Base-by-base conservation (phyloP, 2,113 vertebrate genomes). In the Struthio camelus region DNA sequence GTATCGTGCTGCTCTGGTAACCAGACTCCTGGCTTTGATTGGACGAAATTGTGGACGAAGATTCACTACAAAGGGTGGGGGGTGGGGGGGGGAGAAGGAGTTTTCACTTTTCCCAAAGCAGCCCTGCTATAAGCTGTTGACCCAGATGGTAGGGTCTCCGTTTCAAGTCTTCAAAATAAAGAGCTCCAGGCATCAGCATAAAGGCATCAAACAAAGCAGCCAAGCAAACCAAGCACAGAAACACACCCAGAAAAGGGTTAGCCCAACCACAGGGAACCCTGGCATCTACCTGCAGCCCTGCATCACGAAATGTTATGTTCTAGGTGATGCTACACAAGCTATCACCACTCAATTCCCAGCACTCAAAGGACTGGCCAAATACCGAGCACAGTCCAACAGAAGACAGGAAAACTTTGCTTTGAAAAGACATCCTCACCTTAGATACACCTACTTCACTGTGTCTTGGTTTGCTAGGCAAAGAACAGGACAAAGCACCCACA, bases 21-120 rank as follows among this genome's bases (percentile, higher is more conserved):
- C 97, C 98, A 82, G 98, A 98, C 90, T 99, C 98, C 88, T 99
- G 99, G 97, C 98, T 99, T 96, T 99, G 98, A 97, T 98, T 99
- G 96, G 99, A 98, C 56, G 98, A 98, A 97, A 99, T 98, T 69
- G 98, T 98, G 84, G 99, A 98, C 93, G 98, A 98, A 87, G 99
- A 98, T 95, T 99, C 99, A 94, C 99, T 99, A 96, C 32, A 67
- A 89, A 89, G n/a, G n/a, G n/a, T n/a, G n/a, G n/a, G n/a, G n/a
- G n/a, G n/a, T n/a, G n/a, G n/a, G n/a, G 50, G n/a, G n/a, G n/a
- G n/a, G 5, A 20, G 46, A 34, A 65, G 1, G 0, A 1, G 4
- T 71, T 91, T 32, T 20, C 0, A 1, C 66, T 67, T 73, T 65
- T 34, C 32, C 24, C 73, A 28, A 20, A 71, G 24, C 34, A 62